Conservation (phyloP, 92 coral and sea anemone species). For the Bergia sp. region DNA sequence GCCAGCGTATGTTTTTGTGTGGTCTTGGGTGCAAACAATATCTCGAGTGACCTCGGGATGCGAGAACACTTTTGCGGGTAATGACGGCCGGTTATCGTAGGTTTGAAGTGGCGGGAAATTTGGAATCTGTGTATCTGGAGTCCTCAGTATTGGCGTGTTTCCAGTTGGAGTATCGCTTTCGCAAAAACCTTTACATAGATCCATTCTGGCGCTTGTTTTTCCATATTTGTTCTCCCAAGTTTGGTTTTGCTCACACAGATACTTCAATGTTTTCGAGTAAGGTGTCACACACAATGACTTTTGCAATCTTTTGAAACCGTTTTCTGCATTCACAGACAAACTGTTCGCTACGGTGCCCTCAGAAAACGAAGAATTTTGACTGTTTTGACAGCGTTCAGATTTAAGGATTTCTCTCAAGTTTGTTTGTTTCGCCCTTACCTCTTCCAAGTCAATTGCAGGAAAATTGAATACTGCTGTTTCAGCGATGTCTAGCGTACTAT, state of each 20-base stretch:
- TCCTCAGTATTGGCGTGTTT: not conserved
- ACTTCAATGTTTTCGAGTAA: not conserved
- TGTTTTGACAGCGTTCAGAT: not conserved
- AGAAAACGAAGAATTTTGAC: not conserved
- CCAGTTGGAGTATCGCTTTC: not conserved
- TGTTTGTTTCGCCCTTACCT: not conserved
- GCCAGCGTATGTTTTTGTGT: not conserved
- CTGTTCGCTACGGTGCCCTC: not conserved
- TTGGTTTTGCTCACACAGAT: not conserved
- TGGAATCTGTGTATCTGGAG: not conserved
- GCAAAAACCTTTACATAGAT: not conserved
- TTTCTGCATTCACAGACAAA: not conserved
- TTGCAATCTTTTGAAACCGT: not conserved
- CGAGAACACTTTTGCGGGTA: not conserved
- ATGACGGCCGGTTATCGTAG: not conserved
- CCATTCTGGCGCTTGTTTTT: not conserved
- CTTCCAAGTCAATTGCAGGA: conserved; percentile 36
- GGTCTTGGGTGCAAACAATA: not conserved
- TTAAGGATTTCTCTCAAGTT: conserved; percentile 20
- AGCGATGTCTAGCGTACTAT: conserved; percentile 71
- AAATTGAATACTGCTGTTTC: conserved; percentile 61
- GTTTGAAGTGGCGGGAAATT: conserved; percentile 42
- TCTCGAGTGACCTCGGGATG: not conserved
- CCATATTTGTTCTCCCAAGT: not conserved
- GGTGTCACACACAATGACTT: not conserved